Evolutionary conservation across 2,888 invertebrate genomes (phyloP).

Genomic region (Archips xylosteana): DNA sequence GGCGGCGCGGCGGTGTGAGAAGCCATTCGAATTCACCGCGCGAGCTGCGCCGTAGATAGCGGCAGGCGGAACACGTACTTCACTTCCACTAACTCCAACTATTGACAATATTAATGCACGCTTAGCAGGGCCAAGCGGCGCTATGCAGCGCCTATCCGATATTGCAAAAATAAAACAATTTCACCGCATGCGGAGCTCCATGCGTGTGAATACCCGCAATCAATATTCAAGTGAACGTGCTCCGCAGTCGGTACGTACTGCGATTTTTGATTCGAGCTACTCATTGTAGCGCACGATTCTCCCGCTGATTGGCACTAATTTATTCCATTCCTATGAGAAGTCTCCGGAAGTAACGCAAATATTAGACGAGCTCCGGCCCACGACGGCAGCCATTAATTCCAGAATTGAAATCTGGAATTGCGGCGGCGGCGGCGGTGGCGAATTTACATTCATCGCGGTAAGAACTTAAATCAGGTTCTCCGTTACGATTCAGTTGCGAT

Average conservation of each 20-base stretch:
- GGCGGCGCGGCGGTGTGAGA: slow-evolving; percentile 45
- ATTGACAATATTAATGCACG: slow-evolving; percentile 86
- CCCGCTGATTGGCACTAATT: slow-evolving; percentile 72
- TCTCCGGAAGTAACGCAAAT: slow-evolving; percentile 83
- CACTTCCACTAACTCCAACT: slow-evolving; percentile 85
- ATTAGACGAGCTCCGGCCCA: slow-evolving; percentile 81
- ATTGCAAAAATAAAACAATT: slow-evolving; percentile 41
- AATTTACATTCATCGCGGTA: slow-evolving; percentile 86
- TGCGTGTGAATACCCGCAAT: slow-evolving; percentile 38
- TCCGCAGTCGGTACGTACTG: slow-evolving; percentile 16
- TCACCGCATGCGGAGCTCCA: slow-evolving; percentile 65
- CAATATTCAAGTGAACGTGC: slow-evolving; percentile 35
- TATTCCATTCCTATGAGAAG: slow-evolving; percentile 81
- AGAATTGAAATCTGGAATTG: slow-evolving; percentile 85
- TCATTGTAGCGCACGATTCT: slow-evolving; percentile 41
- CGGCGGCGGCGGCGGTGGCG: slow-evolving; percentile 77
- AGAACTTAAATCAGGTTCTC: slow-evolving; percentile 86
- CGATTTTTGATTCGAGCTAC: slow-evolving; percentile 36
- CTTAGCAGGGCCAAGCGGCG: slow-evolving; percentile 79
- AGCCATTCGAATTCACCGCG: slow-evolving; percentile 83
- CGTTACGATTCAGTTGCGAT: slow-evolving; percentile 85
- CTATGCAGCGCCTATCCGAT: slow-evolving; percentile 57
- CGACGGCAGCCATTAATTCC: slow-evolving; percentile 83
- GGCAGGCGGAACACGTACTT: slow-evolving; percentile 85
- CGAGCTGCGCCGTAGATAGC: slow-evolving; percentile 83